Base-by-base conservation (phyloP, 2,113 vertebrate genomes). In the Lamprologus sp. region DNA sequence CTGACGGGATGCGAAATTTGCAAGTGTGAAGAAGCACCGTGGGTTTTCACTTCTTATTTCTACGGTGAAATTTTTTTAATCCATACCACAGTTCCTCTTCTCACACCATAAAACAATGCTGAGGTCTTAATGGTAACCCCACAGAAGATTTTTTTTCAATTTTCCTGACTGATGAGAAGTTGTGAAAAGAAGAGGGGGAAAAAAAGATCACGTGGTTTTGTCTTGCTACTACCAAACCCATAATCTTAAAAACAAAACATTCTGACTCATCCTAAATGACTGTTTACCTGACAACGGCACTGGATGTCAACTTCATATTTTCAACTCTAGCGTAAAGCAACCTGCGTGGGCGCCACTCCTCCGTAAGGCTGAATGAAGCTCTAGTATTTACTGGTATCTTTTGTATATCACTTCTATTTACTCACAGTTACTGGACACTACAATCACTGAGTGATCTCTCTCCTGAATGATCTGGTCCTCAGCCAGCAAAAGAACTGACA, bases 241-340 rank as follows among this genome's bases (percentile, higher is more conserved):
- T 88, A 63, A 12, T 12, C 84, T 79, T 17, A 89, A 77, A 91
- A 94, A 93, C 89, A 95, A 93, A 96, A 93, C 92, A 92, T 17
- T 63, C 53, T 95, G 95, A 95, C 91, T 96, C 95, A 96, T 89
- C 90, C 82, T 65, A 89, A 92, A 95, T 92, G 91, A 93, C 91
- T 95, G 92, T 96, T 96, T 96, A 95, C 93, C 92, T 93, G 93
- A 92, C 86, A 84, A 53, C 54, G n/a, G 15, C 28, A 77, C 87
- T 89, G 86, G 68, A 92, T 84, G 87, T 92, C 94, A 84, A 65
- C 88, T 87, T 60, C 81, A 17, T 47, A 23, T 87, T 85, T 89
- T 85, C 21, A 55, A 65, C 87, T 89, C 70, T 19, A 86, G 75
- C 47, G 45, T 84, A 23, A 79, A 75, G 58, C 47, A 37, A 28